Evolutionary conservation across 1,140 invertebrate genomes (phyloP).

Genomic region (Brachionus manjavacas): DNA sequence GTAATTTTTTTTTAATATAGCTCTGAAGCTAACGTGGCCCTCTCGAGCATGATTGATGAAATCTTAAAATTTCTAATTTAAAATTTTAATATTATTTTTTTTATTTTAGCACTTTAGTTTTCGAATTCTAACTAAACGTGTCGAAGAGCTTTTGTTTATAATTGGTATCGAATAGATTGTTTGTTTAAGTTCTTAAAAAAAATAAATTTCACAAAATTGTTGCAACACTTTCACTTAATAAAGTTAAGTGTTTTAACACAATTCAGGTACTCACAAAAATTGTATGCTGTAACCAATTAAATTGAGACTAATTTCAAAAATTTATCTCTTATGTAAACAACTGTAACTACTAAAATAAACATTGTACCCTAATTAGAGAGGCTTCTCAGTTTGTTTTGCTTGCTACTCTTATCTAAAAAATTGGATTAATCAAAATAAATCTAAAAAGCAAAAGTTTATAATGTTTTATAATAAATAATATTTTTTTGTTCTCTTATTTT

Average conservation of each 20-base stretch:
- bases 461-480: no score
- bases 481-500: background rate
- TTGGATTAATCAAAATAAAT: background rate
- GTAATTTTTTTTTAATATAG: background rate
- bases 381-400: background rate
- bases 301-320: background rate
- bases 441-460: background rate
- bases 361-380: background rate
- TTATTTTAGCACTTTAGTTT: background rate
- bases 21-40: background rate
- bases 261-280: background rate
- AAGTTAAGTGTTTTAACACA: background rate
- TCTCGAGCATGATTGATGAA: constrained; percentile 31
- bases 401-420: background rate
- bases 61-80: constrained; percentile 23
- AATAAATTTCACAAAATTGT: background rate
- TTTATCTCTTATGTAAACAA: background rate
- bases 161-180: background rate
- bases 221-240: constrained; percentile 16
- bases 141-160: background rate
- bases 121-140: background rate
- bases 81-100: background rate
- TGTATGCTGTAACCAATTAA: background rate
- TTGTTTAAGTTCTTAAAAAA: constrained; percentile 8
- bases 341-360: background rate